phyloP scores from a whole-genome alignment of 35 echinoderm and acorn worm genomes.

The Stichopus chloronotus region DNA sequence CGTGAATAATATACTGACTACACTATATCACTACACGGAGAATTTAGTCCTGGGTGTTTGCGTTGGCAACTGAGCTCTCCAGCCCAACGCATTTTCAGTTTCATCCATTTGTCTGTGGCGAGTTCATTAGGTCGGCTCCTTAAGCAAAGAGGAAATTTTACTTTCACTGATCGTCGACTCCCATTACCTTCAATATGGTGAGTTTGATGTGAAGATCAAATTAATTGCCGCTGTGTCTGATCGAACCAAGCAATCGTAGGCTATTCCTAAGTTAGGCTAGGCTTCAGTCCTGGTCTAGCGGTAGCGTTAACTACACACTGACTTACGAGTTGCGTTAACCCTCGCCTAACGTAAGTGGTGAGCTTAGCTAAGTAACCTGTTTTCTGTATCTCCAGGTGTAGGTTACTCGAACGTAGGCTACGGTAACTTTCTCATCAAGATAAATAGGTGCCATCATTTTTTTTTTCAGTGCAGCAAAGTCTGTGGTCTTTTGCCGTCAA shows the following conservation, averaged over 20 bases:
- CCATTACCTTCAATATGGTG: conserved; percentile 1
- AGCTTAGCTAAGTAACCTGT: no score
- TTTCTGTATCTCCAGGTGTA: no score
- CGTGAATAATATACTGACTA: no score
- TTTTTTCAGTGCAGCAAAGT: no score
- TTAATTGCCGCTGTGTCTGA: not conserved
- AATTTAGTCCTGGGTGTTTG: not conserved
- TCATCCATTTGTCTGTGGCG: not conserved
- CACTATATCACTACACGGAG: not conserved
- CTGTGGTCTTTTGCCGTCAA: no score
- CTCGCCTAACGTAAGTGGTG: no score
- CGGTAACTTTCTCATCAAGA: no score
- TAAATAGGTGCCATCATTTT: no score
- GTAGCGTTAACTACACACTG: no score
- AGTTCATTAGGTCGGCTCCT: not conserved
- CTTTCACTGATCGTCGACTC: conserved; percentile 2
- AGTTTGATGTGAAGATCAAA: not conserved
- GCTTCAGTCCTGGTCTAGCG: no score
- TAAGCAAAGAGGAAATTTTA: not conserved
- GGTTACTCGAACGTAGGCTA: no score
- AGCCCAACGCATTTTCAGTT: not conserved
- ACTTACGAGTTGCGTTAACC: no score
- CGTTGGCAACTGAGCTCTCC: not conserved
- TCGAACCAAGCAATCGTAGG: not conserved
- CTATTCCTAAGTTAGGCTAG: not conserved